A percentile compares a stretch with the other conserved stretches of the same genome.
These are phyloP conservation scores for Tetraneura akinire DNA, from an alignment of 1,140 invertebrate genomes.

Conservation along the genomic window DNA sequence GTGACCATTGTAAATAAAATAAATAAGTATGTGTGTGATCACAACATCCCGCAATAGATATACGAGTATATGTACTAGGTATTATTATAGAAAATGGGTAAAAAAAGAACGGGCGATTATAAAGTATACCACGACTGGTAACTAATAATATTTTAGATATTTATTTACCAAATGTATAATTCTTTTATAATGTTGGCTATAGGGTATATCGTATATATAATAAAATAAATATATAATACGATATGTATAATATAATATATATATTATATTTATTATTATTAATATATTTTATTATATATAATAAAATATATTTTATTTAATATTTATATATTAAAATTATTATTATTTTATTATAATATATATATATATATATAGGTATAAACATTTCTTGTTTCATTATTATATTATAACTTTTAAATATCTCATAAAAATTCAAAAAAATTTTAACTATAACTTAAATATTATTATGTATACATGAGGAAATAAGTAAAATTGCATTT, in stretches of 20 bases:
- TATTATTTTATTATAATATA: too few species aligned
- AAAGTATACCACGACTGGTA: not conserved
- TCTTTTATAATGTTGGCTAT: not conserved
- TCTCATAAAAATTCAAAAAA: too few species aligned
- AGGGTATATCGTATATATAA: too few species aligned
- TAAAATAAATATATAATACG: not conserved
- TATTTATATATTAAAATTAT: too few species aligned
- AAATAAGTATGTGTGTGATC: not conserved
- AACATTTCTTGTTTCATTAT: not conserved
- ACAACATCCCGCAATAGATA: slow-evolving; percentile 20
- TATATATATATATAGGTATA: too few species aligned
- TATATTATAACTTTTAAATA: too few species aligned
- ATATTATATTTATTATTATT: not conserved
- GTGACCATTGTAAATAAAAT: not conserved
- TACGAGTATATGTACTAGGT: not conserved
- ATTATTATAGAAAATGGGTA: too few species aligned
- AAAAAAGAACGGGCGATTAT: not conserved
- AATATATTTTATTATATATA: too few species aligned
- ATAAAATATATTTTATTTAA: too few species aligned
- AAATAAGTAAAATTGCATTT: too few species aligned
- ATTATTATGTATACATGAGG: too few species aligned
- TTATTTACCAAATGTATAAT: not conserved
- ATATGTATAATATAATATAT: not conserved
- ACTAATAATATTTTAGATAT: not conserved
- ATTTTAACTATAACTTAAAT: too few species aligned